These are phyloP conservation scores for Amphiduros pacificus DNA, from an alignment of 2,888 invertebrate genomes.

Conservation along the genomic window DNA sequence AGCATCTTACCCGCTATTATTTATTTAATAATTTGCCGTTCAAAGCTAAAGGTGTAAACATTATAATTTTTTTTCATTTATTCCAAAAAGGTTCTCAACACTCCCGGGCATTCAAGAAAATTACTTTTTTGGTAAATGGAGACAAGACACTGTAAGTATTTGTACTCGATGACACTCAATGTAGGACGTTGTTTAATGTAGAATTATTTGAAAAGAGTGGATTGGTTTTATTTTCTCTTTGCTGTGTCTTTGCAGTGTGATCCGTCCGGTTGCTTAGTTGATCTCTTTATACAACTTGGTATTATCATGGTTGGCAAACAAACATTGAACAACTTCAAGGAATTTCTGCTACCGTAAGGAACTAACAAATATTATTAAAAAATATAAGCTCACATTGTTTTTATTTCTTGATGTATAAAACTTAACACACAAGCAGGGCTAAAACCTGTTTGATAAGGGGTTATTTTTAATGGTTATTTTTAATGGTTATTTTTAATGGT, in stretches of 20 bases:
- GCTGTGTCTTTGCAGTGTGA: conserved; percentile 70
- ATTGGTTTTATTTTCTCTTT: not conserved
- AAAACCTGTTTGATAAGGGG: too few relatives aligned
- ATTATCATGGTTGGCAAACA: conserved; percentile 98
- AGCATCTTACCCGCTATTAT: too few relatives aligned
- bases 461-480: too few relatives aligned
- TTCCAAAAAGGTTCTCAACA: conserved; percentile 17
- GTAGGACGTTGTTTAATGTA: not conserved
- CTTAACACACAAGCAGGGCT: not conserved
- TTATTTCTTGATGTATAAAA: too few relatives aligned
- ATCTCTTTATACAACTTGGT: conserved; percentile 88
- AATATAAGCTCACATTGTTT: too few relatives aligned
- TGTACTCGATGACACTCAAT: not conserved
- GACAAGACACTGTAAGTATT: conserved; percentile 23
- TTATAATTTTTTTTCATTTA: too few relatives aligned
- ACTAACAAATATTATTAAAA: too few relatives aligned
- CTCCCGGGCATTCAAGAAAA: conserved; percentile 13
- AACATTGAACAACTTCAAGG: conserved; percentile 83
- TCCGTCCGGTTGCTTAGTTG: conserved; percentile 89
- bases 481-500: too few relatives aligned
- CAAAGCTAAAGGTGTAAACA: too few relatives aligned
- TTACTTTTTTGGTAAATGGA: conserved; percentile 22
- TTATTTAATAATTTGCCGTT: too few relatives aligned
- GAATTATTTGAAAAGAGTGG: not conserved
- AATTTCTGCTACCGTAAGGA: conserved; percentile 81